Conservation (phyloP, 2,113 vertebrate species). For the Panurus biarmicus region DNA sequence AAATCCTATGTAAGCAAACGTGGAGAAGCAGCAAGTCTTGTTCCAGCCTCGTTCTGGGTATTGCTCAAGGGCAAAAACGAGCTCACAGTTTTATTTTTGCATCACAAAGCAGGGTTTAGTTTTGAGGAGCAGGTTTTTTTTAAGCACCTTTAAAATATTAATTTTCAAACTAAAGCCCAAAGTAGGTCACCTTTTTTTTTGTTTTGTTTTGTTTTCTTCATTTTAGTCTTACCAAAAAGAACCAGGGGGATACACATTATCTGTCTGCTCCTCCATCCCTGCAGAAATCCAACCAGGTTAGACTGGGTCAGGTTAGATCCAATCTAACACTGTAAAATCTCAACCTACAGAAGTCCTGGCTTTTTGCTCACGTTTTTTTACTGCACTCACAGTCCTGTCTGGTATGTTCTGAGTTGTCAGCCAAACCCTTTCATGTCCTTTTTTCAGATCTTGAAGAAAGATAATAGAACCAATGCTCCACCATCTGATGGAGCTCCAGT, state of each 20-base stretch:
- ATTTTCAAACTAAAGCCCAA: background rate
- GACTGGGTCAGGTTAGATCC: background rate
- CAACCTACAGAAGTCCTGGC: background rate
- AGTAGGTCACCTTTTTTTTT: background rate
- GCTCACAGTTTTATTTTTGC: background rate
- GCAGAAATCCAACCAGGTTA: background rate
- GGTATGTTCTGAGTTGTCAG: background rate
- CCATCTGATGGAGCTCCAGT: slow-evolving; percentile 22
- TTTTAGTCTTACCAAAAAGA: background rate
- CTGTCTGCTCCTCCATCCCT: background rate
- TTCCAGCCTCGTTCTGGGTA: background rate
- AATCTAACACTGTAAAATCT: background rate
- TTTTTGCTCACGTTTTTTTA: background rate
- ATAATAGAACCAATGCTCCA: slow-evolving; percentile 9
- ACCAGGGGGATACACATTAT: background rate
- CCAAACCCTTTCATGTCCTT: background rate
- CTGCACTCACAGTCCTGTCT: background rate
- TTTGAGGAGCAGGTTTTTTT: background rate
- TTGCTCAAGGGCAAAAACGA: background rate
- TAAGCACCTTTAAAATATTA: background rate
- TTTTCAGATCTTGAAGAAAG: slow-evolving; percentile 71
- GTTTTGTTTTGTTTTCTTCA: background rate
- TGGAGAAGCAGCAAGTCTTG: background rate
- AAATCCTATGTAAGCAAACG: background rate
- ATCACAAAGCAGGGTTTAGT: background rate